A percentile compares a stretch with the other conserved stretches of the same genome.
Conservation (phyloP, 2,797 vertebrate species). For the Pipistrellus kuhlii region DNA sequence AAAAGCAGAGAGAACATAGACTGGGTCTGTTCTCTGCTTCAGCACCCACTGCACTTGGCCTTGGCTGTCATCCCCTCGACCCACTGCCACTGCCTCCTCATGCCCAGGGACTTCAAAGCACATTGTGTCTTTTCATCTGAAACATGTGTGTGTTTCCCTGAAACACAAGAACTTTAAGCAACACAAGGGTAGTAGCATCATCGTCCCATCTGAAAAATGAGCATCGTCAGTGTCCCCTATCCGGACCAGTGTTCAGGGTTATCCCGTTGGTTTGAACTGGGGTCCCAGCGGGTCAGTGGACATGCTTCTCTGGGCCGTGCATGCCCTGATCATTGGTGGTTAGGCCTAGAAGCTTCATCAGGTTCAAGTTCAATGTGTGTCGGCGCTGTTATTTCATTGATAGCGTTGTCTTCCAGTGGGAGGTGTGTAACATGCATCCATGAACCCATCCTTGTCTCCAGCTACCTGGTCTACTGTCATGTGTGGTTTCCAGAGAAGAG, state of each 20-base stretch:
- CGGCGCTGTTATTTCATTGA: background rate
- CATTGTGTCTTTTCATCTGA: background rate
- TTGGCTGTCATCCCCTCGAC: accelerated
- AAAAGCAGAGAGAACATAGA: background rate
- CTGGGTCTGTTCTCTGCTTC: background rate
- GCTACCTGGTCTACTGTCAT: no score
- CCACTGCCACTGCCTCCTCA: accelerated
- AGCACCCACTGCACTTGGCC: background rate
- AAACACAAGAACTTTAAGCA: background rate
- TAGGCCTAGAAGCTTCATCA: background rate
- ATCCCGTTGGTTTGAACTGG: background rate
- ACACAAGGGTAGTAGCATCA: background rate
- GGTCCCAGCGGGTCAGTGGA: background rate
- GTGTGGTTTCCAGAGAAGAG: background rate
- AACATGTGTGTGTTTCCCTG: background rate
- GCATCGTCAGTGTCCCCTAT: background rate
- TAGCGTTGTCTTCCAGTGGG: background rate
- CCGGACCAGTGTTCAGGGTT: background rate
- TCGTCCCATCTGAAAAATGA: background rate
- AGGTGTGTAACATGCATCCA: accelerated
- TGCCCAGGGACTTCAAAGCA: background rate
- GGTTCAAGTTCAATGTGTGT: background rate
- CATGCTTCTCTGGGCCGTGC: background rate
- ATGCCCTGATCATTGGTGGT: background rate
- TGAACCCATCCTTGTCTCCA: background rate